phyloP scores from a whole-genome alignment of 1,140 invertebrate genomes.

The Nixonia krombeini region DNA sequence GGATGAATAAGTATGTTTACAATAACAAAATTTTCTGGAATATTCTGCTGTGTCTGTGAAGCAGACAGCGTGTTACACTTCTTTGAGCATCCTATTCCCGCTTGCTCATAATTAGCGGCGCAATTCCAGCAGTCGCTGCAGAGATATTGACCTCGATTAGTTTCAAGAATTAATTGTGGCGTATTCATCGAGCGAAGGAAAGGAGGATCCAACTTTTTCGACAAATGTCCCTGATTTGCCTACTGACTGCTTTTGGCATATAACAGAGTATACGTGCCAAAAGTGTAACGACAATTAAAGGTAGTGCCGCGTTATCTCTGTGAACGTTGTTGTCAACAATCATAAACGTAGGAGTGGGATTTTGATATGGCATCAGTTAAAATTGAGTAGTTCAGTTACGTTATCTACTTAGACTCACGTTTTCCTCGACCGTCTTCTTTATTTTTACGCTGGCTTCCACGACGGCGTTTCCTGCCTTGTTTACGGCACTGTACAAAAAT shows the following conservation, averaged over 20 bases:
- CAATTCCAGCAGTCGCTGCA: slow-evolving; percentile 4
- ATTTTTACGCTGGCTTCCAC: slow-evolving; percentile 89
- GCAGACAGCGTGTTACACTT: background rate
- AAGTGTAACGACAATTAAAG: too few species aligned
- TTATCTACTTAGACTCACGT: slow-evolving; percentile 85
- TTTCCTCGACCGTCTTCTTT: slow-evolving; percentile 96
- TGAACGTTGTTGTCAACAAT: too few species aligned
- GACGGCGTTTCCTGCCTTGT: slow-evolving; percentile 87
- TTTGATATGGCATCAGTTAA: too few species aligned
- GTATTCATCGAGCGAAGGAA: slow-evolving; percentile 15
- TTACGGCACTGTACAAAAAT: slow-evolving; percentile 91
- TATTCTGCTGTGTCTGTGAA: background rate
- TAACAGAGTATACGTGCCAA: too few species aligned
- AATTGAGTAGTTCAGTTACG: too few species aligned
- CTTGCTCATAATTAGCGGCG: slow-evolving; percentile 4
- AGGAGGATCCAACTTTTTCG: background rate
- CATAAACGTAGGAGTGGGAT: too few species aligned
- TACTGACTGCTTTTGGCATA: too few species aligned
- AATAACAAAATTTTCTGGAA: too few species aligned
- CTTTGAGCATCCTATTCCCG: background rate
- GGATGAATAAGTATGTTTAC: too few species aligned
- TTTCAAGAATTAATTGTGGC: slow-evolving; percentile 27
- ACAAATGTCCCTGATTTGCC: too few species aligned
- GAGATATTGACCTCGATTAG: slow-evolving; percentile 28
- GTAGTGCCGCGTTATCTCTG: too few species aligned